Evolutionary conservation across 1,140 invertebrate species (phyloP), one percentile per base, ranked within the genome.

Genomic region (Leptinotarsa texana): DNA sequence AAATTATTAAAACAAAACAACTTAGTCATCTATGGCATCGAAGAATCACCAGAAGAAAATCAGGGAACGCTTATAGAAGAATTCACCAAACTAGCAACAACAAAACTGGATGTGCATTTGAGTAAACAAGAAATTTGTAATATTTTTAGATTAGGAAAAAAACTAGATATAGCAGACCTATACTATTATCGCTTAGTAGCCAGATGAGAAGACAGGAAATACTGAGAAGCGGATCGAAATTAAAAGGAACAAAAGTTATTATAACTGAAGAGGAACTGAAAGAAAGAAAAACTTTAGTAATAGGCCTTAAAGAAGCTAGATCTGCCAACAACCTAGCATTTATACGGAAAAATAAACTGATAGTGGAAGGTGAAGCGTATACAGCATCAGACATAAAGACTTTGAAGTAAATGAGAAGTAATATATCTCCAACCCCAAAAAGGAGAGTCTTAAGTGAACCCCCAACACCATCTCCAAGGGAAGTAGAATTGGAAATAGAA

Each of bases 21-120:
- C 33, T n/a, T 72, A 8, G 24, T 48, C n/a, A 61, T 72, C 21
- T 72, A 57, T 27, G 49, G 70, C 17, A 48, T 72, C n/a, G 70
- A 72, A 57, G 70, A 72, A 57, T n/a, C 13, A 15, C 22, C 62
- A 21, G 17, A 72, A 15, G 70, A 72, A 72, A 72, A 72, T 62
- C 47, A 57, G n/a, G 70, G 61, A 61, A 57, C 21, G 13, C 21
- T 65, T 15, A 65, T 65, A 21, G 21, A 72, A 18, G n/a, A 13
- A 27, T 27, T 72, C 62, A 15, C 57, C 15, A 49, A 48, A 62
- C 15, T 62, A 5, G 22, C 27, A 72, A 24, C 48, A 63, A 27
- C 48, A 33, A 72, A 72, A 21, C n/a, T 72, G 33, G 57, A 62
- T 15, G 18, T 72, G 1, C 13, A 57, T 15, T 21, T 61, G 27